Evolutionary conservation across 1,140 invertebrate genomes (phyloP), one percentile per base, ranked within the genome.

Genomic region (Plectus sambesii): DNA sequence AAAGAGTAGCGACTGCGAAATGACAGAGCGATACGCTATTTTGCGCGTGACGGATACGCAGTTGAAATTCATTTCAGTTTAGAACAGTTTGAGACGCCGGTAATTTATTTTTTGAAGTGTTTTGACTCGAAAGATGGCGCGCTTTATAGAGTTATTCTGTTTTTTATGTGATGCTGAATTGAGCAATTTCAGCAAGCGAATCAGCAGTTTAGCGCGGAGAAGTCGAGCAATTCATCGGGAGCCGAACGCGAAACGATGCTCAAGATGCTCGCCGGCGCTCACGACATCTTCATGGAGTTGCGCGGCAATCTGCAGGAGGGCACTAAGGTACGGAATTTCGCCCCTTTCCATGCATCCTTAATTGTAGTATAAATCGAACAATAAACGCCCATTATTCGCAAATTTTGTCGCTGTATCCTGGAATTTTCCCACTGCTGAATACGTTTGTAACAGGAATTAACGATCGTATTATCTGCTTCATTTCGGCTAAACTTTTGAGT

Each of bases 221-320:
- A 82, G 59, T 80, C 43, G 70, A 68, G 60, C 60, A 68, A 52
- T 55, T 62, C 71, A 22, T 52, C 58, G n/a, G 74, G 67, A 30
- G 76, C 77, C 2, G 65, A 64, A 22, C 53, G 73, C 22, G 88
- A 93, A 63, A 73, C 76, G 12, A 80, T 84, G 57, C 78, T 93
- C 61, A 84, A 83, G 72, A 82, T 85, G 64, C 73, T 94, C 53
- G 87, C 86, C 22, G 77, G 81, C 26, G 87, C 87, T 15, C 82
- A 85, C 71, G 92, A 94, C 74, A 81, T 82, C 52, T 98, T 83
- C 72, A 82, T 82, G 59, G 87, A 94, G 70, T 75, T 98, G 19
- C 80, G 82, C 48, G 80, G 77, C 57, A 94, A 97, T 74, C 73
- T 97, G 38, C 78, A 83, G 60, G 92, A 98, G 76, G 92, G 90